Evolutionary conservation across 2,888 invertebrate genomes (phyloP).

Genomic region (Ophion obscuratus): DNA sequence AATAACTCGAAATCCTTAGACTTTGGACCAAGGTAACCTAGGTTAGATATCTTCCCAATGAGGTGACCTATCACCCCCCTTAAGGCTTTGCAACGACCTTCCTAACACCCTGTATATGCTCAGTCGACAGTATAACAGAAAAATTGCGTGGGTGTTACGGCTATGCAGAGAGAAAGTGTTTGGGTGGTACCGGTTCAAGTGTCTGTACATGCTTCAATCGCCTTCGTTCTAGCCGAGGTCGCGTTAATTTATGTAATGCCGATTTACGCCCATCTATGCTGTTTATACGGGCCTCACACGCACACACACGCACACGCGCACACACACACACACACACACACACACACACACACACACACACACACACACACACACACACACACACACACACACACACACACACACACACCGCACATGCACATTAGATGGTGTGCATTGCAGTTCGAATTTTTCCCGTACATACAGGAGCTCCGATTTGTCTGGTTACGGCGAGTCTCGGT

Average conservation of each 20-base stretch:
- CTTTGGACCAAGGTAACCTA: no score
- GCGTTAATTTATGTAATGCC: slow-evolving; percentile 79
- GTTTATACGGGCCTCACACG: no score
- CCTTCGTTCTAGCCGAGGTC: slow-evolving; percentile 58
- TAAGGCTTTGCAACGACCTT: no score
- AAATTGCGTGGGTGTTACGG: slow-evolving; percentile 74
- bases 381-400: neutral
- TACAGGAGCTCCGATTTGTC: slow-evolving; percentile 19
- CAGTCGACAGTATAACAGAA: slow-evolving; percentile 30
- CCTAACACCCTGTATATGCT: no score
- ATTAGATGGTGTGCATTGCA: neutral
- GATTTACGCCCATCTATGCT: slow-evolving; percentile 73
- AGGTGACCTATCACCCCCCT: no score
- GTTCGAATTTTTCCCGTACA: slow-evolving; percentile 22
- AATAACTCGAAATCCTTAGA: no score
- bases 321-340: neutral
- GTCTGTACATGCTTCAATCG: slow-evolving; percentile 46
- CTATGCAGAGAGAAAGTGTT: slow-evolving; percentile 76
- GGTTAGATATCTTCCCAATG: no score
- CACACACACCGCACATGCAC: neutral
- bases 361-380: neutral
- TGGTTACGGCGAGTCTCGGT: slow-evolving; percentile 36
- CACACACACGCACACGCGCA: no score
- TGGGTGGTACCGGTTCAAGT: slow-evolving; percentile 43
- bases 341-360: neutral